Evolutionary conservation across 2,797 vertebrate genomes (phyloP).

Genomic region (Oreonectes daqikongensis): DNA sequence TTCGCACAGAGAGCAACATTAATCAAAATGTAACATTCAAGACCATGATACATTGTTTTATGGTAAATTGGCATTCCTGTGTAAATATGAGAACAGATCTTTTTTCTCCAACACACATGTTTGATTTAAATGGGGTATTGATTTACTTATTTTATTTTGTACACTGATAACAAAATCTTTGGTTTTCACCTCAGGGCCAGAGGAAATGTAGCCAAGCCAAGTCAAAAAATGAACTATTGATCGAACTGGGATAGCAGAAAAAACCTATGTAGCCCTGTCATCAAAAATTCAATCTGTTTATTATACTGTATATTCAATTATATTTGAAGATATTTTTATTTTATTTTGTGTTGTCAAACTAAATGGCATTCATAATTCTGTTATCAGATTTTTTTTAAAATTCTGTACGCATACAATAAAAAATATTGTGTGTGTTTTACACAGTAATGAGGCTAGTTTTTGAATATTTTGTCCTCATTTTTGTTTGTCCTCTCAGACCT

Average conservation of each 20-base stretch:
- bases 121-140: not conserved
- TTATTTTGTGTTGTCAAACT: too few relatives aligned
- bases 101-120: not conserved
- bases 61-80: not conserved
- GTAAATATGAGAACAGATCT: not conserved
- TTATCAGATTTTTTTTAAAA: too few relatives aligned
- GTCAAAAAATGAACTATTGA: constrained; percentile 2
- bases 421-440: too few relatives aligned
- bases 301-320: not conserved
- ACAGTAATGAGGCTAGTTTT: too few relatives aligned
- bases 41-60: not conserved
- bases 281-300: not conserved
- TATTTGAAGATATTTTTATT: too few relatives aligned
- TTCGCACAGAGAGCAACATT: not conserved
- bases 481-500: too few relatives aligned
- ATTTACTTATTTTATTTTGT: not conserved
- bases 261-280: not conserved
- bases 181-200: too few relatives aligned
- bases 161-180: not conserved
- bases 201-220: not conserved
- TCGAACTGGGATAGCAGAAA: not conserved
- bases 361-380: too few relatives aligned
- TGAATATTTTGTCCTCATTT: too few relatives aligned
- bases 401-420: too few relatives aligned
- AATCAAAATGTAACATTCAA: not conserved